These are phyloP conservation scores for Euphysa ruthae DNA, from an alignment of 30 jellyfish, hydroid and myxozoan species.

Conservation along the genomic window DNA sequence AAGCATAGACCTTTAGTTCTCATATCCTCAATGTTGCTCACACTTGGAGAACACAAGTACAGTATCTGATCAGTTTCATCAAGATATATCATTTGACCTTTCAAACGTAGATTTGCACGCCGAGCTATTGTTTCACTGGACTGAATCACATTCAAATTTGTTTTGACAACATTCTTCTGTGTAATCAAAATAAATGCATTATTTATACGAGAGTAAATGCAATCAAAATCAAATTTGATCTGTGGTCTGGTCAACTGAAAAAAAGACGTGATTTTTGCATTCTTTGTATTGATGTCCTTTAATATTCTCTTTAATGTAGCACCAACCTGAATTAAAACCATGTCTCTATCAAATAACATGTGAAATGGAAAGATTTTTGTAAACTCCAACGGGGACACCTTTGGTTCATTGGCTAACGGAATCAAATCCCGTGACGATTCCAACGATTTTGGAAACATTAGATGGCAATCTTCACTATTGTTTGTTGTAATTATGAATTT, in stretches of 20 bases:
- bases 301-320: slow-evolving; percentile 28
- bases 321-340: slow-evolving; percentile 36
- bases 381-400: slow-evolving; percentile 44
- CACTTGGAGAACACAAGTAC: slow-evolving; percentile 53
- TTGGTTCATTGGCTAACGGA: slow-evolving; percentile 38
- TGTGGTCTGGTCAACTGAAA: slow-evolving; percentile 42
- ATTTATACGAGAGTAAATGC: slow-evolving; percentile 32
- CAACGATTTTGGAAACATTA: slow-evolving; percentile 28
- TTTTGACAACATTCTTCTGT: slow-evolving; percentile 12
- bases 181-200: slow-evolving; percentile 31
- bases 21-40: slow-evolving; percentile 34
- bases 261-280: slow-evolving; percentile 2
- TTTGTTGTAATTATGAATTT: slow-evolving; percentile 24
- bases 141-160: neutral
- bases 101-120: slow-evolving; percentile 33
- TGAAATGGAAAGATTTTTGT: slow-evolving; percentile 48
- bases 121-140: slow-evolving; percentile 21
- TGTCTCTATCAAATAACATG: slow-evolving; percentile 34
- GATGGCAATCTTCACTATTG: slow-evolving; percentile 42
- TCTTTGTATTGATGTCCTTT: slow-evolving; percentile 13
- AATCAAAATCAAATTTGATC: slow-evolving; percentile 25
- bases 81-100: slow-evolving; percentile 50
- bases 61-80: slow-evolving; percentile 33
- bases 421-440: slow-evolving; percentile 34
- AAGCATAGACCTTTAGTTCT: slow-evolving; percentile 29